phyloP scores from a whole-genome alignment of 2,113 vertebrate genomes.

The Eretmochelys imbricata region DNA sequence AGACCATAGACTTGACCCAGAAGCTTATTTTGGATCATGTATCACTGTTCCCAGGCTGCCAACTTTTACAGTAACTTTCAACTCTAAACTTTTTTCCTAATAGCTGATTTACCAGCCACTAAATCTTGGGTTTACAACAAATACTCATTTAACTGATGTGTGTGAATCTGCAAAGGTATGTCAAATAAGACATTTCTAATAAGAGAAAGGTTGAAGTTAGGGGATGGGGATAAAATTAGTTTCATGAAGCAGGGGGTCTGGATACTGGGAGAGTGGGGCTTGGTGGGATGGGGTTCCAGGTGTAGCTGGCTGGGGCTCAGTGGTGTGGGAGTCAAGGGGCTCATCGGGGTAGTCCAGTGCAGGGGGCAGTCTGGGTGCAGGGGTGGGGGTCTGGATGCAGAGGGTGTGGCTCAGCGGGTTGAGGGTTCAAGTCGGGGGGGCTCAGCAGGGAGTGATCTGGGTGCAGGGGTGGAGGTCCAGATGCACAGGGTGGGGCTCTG shows the following conservation, averaged over 20 bases:
- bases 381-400: too few relatives aligned
- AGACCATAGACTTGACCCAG: neutral
- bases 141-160: neutral
- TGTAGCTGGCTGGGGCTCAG: too few relatives aligned
- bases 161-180: neutral
- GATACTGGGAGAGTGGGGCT: too few relatives aligned
- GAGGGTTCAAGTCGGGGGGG: too few relatives aligned
- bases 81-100: neutral
- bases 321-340: too few relatives aligned
- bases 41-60: accelerated
- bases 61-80: neutral
- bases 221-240: neutral
- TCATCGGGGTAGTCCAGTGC: too few relatives aligned
- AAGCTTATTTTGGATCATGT: neutral
- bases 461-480: too few relatives aligned
- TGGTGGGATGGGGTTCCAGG: too few relatives aligned
- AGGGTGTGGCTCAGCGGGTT: too few relatives aligned
- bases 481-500: too few relatives aligned
- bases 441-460: too few relatives aligned
- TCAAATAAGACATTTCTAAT: neutral
- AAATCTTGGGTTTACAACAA: neutral
- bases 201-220: neutral
- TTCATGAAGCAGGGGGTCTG: neutral
- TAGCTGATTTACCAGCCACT: accelerated
- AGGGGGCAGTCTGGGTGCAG: too few relatives aligned